phyloP scores from a whole-genome alignment of 2,113 vertebrate genomes.

The Anser brachyrhynchus region DNA sequence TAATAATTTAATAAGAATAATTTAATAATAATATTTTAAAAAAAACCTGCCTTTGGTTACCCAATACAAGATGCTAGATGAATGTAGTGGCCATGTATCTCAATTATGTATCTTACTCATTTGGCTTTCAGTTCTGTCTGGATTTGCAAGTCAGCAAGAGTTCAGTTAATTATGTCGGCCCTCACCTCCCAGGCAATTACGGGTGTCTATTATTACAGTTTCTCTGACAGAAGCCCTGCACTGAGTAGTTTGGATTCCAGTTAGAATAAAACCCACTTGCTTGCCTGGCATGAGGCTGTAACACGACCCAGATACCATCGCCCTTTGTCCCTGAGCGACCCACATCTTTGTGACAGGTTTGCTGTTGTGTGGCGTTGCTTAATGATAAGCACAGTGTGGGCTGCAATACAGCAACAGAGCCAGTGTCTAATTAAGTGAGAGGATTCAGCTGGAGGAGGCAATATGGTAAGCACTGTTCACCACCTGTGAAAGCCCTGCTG shows the following conservation, averaged over 20 bases:
- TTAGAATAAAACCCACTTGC: background rate
- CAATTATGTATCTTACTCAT: background rate
- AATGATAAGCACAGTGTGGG: background rate
- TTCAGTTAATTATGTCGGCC: slow-evolving; percentile 21
- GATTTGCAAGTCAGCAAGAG: background rate
- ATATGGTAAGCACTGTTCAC: background rate
- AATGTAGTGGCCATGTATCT: background rate
- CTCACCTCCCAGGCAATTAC: slow-evolving; percentile 11
- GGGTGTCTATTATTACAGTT: background rate
- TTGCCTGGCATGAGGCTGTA: background rate
- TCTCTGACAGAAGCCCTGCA: background rate
- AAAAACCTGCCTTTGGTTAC: background rate
- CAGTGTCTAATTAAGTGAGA: background rate
- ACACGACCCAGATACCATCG: background rate
- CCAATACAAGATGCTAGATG: background rate
- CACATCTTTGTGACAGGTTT: background rate
- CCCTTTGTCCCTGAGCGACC: background rate
- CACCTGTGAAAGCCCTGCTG: background rate
- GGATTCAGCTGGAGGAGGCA: background rate
- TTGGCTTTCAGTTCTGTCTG: slow-evolving; percentile 27
- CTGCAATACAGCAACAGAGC: background rate
- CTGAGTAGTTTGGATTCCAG: background rate
- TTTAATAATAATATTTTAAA: background rate
- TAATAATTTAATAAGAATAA: background rate
- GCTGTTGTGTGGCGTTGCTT: background rate